Base-by-base conservation (phyloP, 2,113 vertebrate genomes). In the Kryptolebias marmoratus region DNA sequence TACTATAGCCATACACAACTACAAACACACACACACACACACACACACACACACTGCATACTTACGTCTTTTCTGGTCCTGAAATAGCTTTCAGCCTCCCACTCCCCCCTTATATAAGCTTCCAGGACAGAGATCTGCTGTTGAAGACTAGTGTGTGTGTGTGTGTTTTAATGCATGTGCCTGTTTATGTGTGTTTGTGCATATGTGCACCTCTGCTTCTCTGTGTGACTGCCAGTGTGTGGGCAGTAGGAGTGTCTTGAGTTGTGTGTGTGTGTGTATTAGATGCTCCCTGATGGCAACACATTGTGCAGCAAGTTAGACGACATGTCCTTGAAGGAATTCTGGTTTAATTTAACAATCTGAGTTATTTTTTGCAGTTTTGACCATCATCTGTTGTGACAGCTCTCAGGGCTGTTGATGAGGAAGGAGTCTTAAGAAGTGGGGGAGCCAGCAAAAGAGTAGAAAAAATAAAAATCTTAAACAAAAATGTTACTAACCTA, bases 31-130 rank as follows among this genome's bases (percentile, higher is more conserved):
- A 68, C 76, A 52, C 48, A 64, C 59, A 66, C 54, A 62, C 76
- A 52, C 48, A 64, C 59, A 66, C 54, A 62, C 75, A 57, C 65
- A 61, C 36, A 64, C 56, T 2, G 94, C 96, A 79, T 72, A 72
- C 71, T 56, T 70, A 42, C 69, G 48, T 89, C 82, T 89, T 88
- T 85, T 74, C 79, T 84, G 72, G 81, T 96, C 96, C 80, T 95
- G 95, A 67, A 98, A 97, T 16, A 94, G 92, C 86, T 93, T 86
- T 73, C 90, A 84, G 69, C 96, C 96, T 71, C 97, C 97, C 96
- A 89, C 96, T 93, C 73, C 95, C 74, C 48, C 18, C 96, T 97
- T 55, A 94, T 90, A 87, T 95, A 96, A 58, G 97, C 91, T 79
- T 95, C 96, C 88, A 93, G 88, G 75, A 70, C 91, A 56, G 97